A percentile compares a stretch with the other conserved stretches of the same genome.
Evolutionary conservation across 2,797 vertebrate genomes (phyloP).

Genomic region (Aplochiton taeniatus): DNA sequence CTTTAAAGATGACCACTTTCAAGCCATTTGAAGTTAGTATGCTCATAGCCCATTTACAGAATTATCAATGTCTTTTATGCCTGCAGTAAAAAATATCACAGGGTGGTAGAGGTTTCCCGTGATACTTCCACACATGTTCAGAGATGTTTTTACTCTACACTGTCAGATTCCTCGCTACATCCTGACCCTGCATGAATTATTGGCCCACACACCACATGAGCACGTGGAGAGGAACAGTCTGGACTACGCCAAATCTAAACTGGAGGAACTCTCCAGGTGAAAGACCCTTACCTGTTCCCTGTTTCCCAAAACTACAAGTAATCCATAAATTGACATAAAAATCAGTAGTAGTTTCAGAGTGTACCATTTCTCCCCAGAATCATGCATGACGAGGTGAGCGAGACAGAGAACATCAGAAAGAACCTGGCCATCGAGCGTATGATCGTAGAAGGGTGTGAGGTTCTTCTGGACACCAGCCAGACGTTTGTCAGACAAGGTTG

Average conservation of each 20-base stretch:
- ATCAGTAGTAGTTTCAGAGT: neutral
- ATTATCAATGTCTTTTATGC: no score
- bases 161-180: slow-evolving; percentile 95
- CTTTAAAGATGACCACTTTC: no score
- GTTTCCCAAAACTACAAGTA: neutral
- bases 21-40: no score
- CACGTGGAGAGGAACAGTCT: slow-evolving; percentile 97
- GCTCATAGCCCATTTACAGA: no score
- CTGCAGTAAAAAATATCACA: no score
- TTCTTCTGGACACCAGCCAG: slow-evolving; percentile 98
- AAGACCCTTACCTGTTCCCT: neutral
- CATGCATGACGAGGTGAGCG: slow-evolving; percentile 98
- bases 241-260: slow-evolving; percentile 95
- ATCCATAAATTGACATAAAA: neutral
- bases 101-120: no score
- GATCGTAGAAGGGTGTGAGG: slow-evolving; percentile 97
- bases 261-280: slow-evolving; percentile 96
- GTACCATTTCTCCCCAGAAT: slow-evolving; percentile 74
- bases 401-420: slow-evolving; percentile 97
- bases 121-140: no score
- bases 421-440: slow-evolving; percentile 96
- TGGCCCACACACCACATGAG: slow-evolving; percentile 96
- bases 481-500: slow-evolving; percentile 96
- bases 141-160: neutral
- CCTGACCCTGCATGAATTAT: slow-evolving; percentile 91